These are phyloP conservation scores for Drosophila ezoana DNA, from an alignment of 2,888 invertebrate species.

Conservation along the genomic window DNA sequence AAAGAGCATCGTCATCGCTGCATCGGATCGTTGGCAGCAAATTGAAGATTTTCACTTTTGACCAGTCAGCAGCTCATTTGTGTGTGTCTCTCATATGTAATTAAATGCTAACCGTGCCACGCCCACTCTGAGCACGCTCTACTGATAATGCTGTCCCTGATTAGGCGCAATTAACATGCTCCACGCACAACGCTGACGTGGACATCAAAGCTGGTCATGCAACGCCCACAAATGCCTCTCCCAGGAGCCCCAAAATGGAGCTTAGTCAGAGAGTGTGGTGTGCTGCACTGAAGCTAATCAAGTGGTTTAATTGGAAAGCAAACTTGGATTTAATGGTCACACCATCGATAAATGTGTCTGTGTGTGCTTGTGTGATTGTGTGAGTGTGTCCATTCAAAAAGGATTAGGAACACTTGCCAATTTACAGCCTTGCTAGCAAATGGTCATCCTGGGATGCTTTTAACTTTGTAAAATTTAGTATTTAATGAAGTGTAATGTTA, in stretches of 20 bases:
- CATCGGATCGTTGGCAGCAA: slow-evolving; percentile 25
- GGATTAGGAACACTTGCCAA: slow-evolving; percentile 32
- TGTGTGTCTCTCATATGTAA: slow-evolving; percentile 53
- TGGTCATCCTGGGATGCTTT: not conserved
- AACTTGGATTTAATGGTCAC: slow-evolving; percentile 74
- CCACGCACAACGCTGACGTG: slow-evolving; percentile 65
- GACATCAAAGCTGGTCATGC: slow-evolving; percentile 40
- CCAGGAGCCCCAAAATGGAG: slow-evolving; percentile 1
- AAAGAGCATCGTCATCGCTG: slow-evolving; percentile 19
- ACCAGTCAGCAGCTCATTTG: slow-evolving; percentile 60
- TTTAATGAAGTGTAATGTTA: slow-evolving; percentile 4
- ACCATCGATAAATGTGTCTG: slow-evolving; percentile 56
- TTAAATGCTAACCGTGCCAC: slow-evolving; percentile 57
- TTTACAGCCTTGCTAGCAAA: slow-evolving; percentile 4
- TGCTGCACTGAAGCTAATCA: slow-evolving; percentile 65
- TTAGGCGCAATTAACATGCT: slow-evolving; percentile 75
- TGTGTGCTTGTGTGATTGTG: slow-evolving; percentile 5
- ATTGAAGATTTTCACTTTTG: slow-evolving; percentile 44
- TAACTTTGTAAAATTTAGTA: slow-evolving; percentile 8
- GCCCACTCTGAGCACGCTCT: slow-evolving; percentile 36
- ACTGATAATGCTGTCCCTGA: slow-evolving; percentile 60
- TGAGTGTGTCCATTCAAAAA: slow-evolving; percentile 21
- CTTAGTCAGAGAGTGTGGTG: slow-evolving; percentile 5
- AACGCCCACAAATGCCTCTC: slow-evolving; percentile 40
- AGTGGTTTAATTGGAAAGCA: slow-evolving; percentile 79